Evolutionary conservation across 1,140 invertebrate genomes (phyloP), one percentile per base, ranked within the genome.

Genomic region (Drosophila pandora): DNA sequence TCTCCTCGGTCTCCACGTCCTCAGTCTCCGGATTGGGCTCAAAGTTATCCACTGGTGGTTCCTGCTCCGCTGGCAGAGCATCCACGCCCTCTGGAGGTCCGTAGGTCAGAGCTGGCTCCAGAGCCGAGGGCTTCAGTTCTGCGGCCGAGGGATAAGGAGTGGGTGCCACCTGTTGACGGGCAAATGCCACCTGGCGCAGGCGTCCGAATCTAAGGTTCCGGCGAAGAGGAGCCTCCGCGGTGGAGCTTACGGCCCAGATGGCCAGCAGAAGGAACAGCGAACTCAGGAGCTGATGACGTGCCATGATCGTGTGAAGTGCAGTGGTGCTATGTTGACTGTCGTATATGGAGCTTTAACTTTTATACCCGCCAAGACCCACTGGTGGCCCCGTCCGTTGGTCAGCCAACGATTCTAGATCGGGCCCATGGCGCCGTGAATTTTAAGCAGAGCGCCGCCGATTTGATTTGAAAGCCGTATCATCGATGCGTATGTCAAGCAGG

Each of bases 81-180:
- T 76, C 63, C 5, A 82, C 52, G 21, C 77, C 79, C 6, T 79
- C 73, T 0, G 90, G 90, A 8, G 90, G 76, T 17, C 89, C 90
- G 47, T 90, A 90, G 48, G 78, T 82, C 21, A 90, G 52, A 2
- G 77, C 81, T 0, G 90, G 89, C 43, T 80, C 57, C 34, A 80
- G 76, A 17, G 64, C 23, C 6, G 65, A 49, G 3, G 90, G 90
- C 17, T 90, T 90, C 6, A 90, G 52, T 41, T 90, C 90, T 17
- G 69, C 73, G 2, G 90, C 90, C 8, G 74, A 70, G 1, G 90
- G 90, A 61, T 90, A 90, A 2, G 85, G 89, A 2, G 88, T 77
- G n/a, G 80, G 79, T 2, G 39, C 47, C 22, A 71, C 62, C 56
- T 82, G 58, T 57, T 85, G 82, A 0, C 82, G 45, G 10, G 82